Evolutionary conservation across 2,797 vertebrate species (phyloP).

Genomic region (Xenentodon cancila): DNA sequence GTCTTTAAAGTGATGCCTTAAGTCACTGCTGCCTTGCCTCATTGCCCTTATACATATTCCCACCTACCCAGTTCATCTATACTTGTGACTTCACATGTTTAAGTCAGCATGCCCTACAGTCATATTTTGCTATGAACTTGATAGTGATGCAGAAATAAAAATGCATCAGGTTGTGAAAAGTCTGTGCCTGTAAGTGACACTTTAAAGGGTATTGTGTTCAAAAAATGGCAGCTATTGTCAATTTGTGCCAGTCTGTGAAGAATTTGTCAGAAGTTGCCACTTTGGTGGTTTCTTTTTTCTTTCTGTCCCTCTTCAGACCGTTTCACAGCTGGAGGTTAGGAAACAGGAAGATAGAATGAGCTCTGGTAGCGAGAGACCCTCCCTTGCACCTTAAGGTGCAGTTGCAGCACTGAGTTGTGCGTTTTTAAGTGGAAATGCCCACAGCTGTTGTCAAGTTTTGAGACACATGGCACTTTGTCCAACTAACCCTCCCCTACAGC

Average conservation of each 20-base stretch:
- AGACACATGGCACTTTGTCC: slow-evolving; percentile 62
- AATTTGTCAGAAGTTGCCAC: slow-evolving; percentile 53
- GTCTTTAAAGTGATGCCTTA: too few relatives aligned
- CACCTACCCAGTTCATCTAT: too few relatives aligned
- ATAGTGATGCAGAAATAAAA: too few relatives aligned
- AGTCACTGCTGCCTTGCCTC: too few relatives aligned
- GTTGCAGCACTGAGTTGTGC: slow-evolving; percentile 63
- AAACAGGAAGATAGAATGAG: slow-evolving; percentile 21
- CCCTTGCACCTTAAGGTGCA: slow-evolving; percentile 37
- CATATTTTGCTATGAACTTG: too few relatives aligned
- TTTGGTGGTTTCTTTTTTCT: slow-evolving; percentile 1
- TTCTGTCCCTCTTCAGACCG: slow-evolving; percentile 27
- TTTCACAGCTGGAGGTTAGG: slow-evolving; percentile 28
- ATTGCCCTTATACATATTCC: too few relatives aligned
- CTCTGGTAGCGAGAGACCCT: slow-evolving; percentile 12
- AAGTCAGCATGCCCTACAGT: too few relatives aligned
- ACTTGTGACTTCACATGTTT: too few relatives aligned
- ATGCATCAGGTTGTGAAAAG: too few relatives aligned
- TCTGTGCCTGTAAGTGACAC: too few relatives aligned
- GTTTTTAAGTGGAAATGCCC: slow-evolving; percentile 74
- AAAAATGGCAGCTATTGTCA: slow-evolving; percentile 28
- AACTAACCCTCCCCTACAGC: slow-evolving; percentile 49
- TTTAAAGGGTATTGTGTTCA: neutral
- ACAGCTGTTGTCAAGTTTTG: slow-evolving; percentile 73
- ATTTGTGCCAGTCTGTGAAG: slow-evolving; percentile 40